phyloP scores from a whole-genome alignment of 1,140 invertebrate genomes.

The Physella acuta region DNA sequence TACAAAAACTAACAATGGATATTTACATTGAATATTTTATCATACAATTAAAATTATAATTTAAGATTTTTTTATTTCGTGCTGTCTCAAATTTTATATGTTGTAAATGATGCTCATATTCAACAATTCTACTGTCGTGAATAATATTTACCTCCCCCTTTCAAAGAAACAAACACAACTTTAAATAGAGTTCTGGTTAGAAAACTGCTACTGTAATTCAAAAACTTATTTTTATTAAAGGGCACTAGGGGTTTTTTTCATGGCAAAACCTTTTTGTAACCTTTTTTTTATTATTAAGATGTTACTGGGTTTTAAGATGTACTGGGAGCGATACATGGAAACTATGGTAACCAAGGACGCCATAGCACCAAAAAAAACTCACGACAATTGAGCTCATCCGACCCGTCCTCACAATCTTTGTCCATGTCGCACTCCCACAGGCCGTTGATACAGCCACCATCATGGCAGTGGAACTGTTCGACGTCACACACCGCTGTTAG shows the following conservation, averaged over 20 bases:
- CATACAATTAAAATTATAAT: no score
- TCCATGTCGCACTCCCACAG: neutral
- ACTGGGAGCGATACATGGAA: neutral
- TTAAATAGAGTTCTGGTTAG: neutral
- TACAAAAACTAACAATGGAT: no score
- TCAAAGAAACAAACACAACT: no score
- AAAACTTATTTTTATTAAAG: neutral
- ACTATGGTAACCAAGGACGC: neutral
- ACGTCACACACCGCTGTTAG: no score
- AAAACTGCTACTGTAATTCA: neutral
- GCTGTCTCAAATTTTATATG: no score
- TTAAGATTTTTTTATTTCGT: no score
- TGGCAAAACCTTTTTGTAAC: neutral
- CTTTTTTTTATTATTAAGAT: neutral
- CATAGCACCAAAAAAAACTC: neutral
- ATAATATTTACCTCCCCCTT: no score
- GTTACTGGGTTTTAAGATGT: neutral
- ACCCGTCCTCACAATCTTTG: neutral
- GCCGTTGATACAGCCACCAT: neutral
- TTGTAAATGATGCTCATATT: no score
- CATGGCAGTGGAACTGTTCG: neutral
- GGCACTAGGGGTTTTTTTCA: neutral
- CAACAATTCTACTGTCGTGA: no score
- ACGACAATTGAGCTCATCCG: constrained; percentile 3
- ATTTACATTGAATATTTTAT: no score